phyloP scores from a whole-genome alignment of 2,888 invertebrate genomes.

The Nymphalis urticae region DNA sequence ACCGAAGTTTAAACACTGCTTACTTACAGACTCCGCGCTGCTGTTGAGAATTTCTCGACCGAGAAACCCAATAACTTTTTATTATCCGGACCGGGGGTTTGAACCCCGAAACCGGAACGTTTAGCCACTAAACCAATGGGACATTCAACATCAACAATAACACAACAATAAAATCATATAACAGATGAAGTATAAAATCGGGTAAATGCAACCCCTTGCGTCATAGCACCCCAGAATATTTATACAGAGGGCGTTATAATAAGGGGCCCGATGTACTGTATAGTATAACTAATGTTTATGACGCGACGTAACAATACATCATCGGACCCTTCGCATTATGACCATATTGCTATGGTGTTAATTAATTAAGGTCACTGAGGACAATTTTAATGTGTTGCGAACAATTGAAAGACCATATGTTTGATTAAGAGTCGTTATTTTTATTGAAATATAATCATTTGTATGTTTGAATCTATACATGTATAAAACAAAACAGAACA shows the following conservation, averaged over 20 bases:
- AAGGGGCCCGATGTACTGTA: slow-evolving; percentile 23
- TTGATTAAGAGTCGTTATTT: neutral
- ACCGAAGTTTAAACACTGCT: too few species aligned
- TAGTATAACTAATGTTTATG: slow-evolving; percentile 23
- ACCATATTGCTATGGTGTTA: slow-evolving; percentile 32
- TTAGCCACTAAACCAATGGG: neutral
- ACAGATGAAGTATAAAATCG: slow-evolving; percentile 19
- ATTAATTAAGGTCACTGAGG: slow-evolving; percentile 37
- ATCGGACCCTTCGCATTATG: slow-evolving; percentile 23
- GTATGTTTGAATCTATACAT: too few species aligned
- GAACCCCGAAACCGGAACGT: neutral
- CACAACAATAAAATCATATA: slow-evolving; percentile 24
- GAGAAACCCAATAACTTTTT: too few species aligned
- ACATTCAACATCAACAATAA: slow-evolving; percentile 10
- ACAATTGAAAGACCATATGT: slow-evolving; percentile 17
- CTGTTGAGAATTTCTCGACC: too few species aligned
- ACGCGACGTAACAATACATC: slow-evolving; percentile 30
- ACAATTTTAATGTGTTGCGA: slow-evolving; percentile 17
- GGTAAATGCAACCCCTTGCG: slow-evolving; percentile 21
- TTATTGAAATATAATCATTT: too few species aligned
- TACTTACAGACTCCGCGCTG: too few species aligned
- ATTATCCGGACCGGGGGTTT: neutral
- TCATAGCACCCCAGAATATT: slow-evolving; percentile 20
- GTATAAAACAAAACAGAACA: too few species aligned
- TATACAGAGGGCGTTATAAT: slow-evolving; percentile 28